phyloP scores from a whole-genome alignment of 2,113 vertebrate genomes.

The Brachionichthys hirsutus region DNA sequence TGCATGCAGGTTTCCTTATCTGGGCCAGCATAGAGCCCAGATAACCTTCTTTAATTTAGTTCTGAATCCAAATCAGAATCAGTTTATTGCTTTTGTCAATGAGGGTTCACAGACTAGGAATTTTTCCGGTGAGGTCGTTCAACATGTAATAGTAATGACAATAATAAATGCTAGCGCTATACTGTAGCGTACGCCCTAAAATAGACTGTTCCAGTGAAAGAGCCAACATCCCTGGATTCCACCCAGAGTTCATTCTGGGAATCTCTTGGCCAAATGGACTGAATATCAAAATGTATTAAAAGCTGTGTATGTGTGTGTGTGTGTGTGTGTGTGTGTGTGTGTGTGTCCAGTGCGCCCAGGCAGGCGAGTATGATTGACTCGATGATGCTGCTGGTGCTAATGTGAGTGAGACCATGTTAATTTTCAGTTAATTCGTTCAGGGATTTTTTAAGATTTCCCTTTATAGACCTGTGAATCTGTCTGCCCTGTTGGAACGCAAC shows the following conservation, averaged over 20 bases:
- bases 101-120: too few species aligned
- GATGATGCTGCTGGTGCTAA: constrained; percentile 56
- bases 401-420: constrained; percentile 58
- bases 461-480: constrained; percentile 61
- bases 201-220: not conserved
- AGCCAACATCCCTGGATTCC: too few species aligned
- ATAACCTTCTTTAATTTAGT: too few species aligned
- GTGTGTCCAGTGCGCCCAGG: not conserved
- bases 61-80: too few species aligned
- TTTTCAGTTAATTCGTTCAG: constrained; percentile 50
- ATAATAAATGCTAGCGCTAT: too few species aligned
- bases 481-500: constrained; percentile 45
- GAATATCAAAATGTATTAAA: too few species aligned
- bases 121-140: too few species aligned
- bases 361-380: constrained; percentile 43
- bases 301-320: not conserved
- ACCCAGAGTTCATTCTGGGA: not conserved
- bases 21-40: constrained; percentile 17
- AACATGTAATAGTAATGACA: too few species aligned
- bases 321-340: too few species aligned
- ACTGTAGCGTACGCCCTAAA: too few species aligned
- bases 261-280: too few species aligned
- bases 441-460: constrained; percentile 41
- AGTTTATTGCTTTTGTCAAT: too few species aligned
- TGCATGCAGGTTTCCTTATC: constrained; percentile 18